phyloP scores from a whole-genome alignment of 2,113 vertebrate genomes.

The cattle (Bos taurus) region DNA sequence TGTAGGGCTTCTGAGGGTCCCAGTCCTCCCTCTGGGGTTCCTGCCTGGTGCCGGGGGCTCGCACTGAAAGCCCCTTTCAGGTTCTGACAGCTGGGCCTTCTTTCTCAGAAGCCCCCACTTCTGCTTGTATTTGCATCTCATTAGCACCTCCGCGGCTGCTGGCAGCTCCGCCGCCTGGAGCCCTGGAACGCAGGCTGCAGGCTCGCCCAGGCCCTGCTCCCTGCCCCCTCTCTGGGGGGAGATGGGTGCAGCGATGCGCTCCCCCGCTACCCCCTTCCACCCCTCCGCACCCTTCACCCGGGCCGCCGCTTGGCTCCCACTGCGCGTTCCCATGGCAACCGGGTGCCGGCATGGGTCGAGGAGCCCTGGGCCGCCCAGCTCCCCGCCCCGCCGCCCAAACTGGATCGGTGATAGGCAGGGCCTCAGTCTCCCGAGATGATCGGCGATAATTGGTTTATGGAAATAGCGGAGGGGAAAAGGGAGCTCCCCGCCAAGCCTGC shows the following conservation, averaged over 20 bases:
- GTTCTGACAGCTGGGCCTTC: constrained; percentile 52
- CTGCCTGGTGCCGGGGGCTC: neutral
- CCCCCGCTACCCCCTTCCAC: neutral
- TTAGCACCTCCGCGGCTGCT: constrained; percentile 26
- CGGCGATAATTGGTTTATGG: constrained; percentile 79
- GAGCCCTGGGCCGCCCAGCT: constrained; percentile 26
- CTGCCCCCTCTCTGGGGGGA: neutral
- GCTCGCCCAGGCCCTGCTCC: neutral
- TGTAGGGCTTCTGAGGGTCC: neutral
- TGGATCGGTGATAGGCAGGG: constrained; percentile 64
- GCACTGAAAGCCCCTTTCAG: neutral
- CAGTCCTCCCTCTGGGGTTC: neutral
- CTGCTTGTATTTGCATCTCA: constrained; percentile 57
- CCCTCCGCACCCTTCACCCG: neutral
- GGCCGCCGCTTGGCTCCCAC: neutral
- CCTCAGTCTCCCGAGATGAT: constrained; percentile 67
- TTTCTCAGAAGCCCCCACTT: neutral
- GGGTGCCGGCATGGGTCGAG: constrained; percentile 36
- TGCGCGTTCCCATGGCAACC: constrained; percentile 71
- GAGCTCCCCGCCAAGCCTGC: constrained; percentile 11
- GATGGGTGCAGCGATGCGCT: neutral
- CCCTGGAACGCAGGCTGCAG: neutral
- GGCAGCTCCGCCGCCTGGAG: neutral
- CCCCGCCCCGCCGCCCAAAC: constrained; percentile 44
- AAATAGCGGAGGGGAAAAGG: constrained; percentile 64